These are phyloP conservation scores for Watsonalla cultraria DNA, from an alignment of 2,888 invertebrate genomes.

Conservation along the genomic window DNA sequence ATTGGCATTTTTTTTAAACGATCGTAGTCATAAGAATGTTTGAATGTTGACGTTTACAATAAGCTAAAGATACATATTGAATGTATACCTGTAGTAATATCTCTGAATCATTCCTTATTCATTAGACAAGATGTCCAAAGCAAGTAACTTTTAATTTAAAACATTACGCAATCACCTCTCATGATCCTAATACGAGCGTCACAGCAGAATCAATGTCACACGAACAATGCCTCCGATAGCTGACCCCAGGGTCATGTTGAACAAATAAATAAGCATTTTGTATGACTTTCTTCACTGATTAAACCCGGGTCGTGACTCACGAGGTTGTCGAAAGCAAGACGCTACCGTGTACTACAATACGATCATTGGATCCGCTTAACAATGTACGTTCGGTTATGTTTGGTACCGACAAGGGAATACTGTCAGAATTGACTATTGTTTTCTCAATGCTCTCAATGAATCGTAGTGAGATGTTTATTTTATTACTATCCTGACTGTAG, in stretches of 20 bases:
- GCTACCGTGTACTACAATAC: constrained; percentile 53
- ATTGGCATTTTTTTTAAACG: too few relatives aligned
- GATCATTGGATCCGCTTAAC: constrained; percentile 27
- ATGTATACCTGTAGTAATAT: too few relatives aligned
- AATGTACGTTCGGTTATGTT: constrained; percentile 27
- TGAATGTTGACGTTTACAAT: too few relatives aligned
- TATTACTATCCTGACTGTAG: too few relatives aligned
- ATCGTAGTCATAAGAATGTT: too few relatives aligned
- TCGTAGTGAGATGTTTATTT: background rate
- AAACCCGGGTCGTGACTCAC: constrained; percentile 69
- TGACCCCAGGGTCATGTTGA: constrained; percentile 48
- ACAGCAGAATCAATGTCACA: constrained; percentile 38
- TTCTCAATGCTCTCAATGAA: background rate
- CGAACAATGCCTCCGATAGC: constrained; percentile 34
- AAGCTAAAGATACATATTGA: too few relatives aligned
- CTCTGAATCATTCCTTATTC: too few relatives aligned
- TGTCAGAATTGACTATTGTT: constrained; percentile 6
- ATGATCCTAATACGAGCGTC: constrained; percentile 15
- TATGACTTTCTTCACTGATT: constrained; percentile 68
- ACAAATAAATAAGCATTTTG: constrained; percentile 69
- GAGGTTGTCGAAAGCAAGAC: constrained; percentile 61
- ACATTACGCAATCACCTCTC: constrained; percentile 14
- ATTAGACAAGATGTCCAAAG: background rate
- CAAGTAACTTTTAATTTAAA: background rate
- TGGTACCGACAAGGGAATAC: constrained; percentile 14